phyloP scores from a whole-genome alignment of 1,140 invertebrate species.

The Cataglyphis hispanica region DNA sequence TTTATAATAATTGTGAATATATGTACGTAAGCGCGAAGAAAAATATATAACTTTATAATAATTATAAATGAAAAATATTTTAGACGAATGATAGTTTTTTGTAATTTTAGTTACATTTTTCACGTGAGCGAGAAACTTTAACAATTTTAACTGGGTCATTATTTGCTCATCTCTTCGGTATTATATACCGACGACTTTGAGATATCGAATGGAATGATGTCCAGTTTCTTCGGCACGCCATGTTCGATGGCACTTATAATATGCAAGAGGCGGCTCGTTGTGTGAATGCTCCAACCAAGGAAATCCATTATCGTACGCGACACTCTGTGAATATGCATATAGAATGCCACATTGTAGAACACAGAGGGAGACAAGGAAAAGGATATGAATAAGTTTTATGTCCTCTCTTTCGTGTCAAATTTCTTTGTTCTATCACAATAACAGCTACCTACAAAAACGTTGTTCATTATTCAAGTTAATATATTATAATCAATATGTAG shows the following conservation, averaged over 20 bases:
- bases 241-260: conserved; percentile 53
- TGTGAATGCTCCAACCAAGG: conserved; percentile 24
- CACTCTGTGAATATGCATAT: conserved; percentile 9
- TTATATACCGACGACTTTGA: conserved; percentile 38
- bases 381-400: conserved; percentile 38
- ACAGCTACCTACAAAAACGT: neutral
- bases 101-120: conserved; percentile 9
- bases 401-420: conserved; percentile 8
- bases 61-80: neutral
- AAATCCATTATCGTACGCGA: conserved; percentile 53
- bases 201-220: conserved; percentile 13
- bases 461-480: conserved; percentile 10
- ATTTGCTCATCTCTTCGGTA: conserved; percentile 30
- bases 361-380: conserved; percentile 11
- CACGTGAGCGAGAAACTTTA: neutral
- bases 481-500: neutral
- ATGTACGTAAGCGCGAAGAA: neutral
- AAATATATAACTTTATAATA: neutral
- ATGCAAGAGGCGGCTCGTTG: conserved; percentile 36
- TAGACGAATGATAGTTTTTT: neutral
- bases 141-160: conserved; percentile 50
- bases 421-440: conserved; percentile 20
- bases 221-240: conserved; percentile 30
- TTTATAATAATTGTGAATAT: neutral
- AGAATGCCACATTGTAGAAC: conserved; percentile 7